These are phyloP conservation scores for Acronicta alni DNA, from an alignment of 2,888 invertebrate species.

Conservation along the genomic window DNA sequence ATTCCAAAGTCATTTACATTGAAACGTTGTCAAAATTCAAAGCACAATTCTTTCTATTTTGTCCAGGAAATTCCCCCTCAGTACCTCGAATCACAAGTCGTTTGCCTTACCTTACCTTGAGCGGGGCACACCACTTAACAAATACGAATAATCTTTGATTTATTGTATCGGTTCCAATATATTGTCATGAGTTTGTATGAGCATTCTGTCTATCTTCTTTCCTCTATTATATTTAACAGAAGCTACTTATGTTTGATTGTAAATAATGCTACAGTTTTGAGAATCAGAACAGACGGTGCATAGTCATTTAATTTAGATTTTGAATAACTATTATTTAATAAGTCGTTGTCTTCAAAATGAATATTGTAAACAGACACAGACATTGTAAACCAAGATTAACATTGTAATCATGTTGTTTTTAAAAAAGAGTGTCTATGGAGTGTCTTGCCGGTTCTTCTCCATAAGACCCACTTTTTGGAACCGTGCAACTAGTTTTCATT, in stretches of 20 bases:
- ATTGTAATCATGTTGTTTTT: too few relatives aligned
- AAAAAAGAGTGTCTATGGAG: too few relatives aligned
- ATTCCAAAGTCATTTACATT: not conserved
- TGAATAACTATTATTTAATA: too few relatives aligned
- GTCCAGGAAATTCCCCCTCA: not conserved
- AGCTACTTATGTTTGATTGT: not conserved
- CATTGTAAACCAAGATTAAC: too few relatives aligned
- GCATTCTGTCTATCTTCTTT: slow-evolving; percentile 18
- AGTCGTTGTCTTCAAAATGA: too few relatives aligned
- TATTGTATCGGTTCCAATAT: slow-evolving; percentile 21
- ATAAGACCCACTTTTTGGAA: too few relatives aligned
- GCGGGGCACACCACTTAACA: slow-evolving; percentile 15
- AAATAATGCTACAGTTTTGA: too few relatives aligned
- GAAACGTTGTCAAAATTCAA: not conserved
- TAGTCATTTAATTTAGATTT: too few relatives aligned
- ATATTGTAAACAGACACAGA: too few relatives aligned
- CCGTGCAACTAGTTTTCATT: too few relatives aligned
- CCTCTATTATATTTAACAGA: slow-evolving; percentile 2
- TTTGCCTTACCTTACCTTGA: not conserved
- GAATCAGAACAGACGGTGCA: too few relatives aligned
- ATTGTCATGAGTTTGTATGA: slow-evolving; percentile 24
- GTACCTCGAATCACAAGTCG: not conserved
- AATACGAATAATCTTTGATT: slow-evolving; percentile 41
- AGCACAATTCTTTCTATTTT: not conserved
- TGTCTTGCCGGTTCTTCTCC: too few relatives aligned